Percentiles rank a stretch among this genome's conserved stretches.
Conservation (phyloP, 2,113 vertebrate species). For the Notothenia rossii region DNA sequence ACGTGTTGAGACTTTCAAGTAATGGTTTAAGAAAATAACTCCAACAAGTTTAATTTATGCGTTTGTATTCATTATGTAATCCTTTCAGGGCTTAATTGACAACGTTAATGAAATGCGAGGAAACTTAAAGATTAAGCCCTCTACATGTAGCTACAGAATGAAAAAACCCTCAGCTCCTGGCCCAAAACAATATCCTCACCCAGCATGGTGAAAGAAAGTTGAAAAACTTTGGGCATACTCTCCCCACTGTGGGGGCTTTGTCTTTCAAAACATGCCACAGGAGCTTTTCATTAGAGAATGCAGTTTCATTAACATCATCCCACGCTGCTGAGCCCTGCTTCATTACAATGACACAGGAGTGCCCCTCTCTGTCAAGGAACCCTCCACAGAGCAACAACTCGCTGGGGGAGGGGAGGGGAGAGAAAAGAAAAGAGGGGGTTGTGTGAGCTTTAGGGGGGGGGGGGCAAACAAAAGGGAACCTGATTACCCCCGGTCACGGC, state of each 20-base stretch:
- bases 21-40: slow-evolving; percentile 24
- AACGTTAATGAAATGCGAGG: slow-evolving; percentile 57
- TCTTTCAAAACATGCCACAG: slow-evolving; percentile 78
- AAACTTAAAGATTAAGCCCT: slow-evolving; percentile 28
- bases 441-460: background rate
- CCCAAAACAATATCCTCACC: slow-evolving; percentile 65
- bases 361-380: slow-evolving; percentile 77
- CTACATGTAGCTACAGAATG: slow-evolving; percentile 49
- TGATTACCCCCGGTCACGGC: slow-evolving; percentile 77
- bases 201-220: slow-evolving; percentile 62
- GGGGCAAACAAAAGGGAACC: slow-evolving; percentile 78
- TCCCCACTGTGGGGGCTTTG: slow-evolving; percentile 74
- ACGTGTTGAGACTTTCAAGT: slow-evolving; percentile 6
- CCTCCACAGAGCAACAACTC: slow-evolving; percentile 69
- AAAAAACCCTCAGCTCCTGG: slow-evolving; percentile 26
- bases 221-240: slow-evolving; percentile 55
- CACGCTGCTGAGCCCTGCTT: slow-evolving; percentile 72
- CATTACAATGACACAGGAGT: slow-evolving; percentile 83
- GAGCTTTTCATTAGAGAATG: slow-evolving; percentile 81
- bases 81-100: slow-evolving; percentile 45
- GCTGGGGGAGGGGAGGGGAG: slow-evolving; percentile 59
- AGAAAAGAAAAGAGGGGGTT: slow-evolving; percentile 43
- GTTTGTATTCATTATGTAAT: slow-evolving; percentile 39
- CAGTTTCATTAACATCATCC: slow-evolving; percentile 84
- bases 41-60: slow-evolving; percentile 10